Evolutionary conservation across 1,140 invertebrate species (phyloP).

Genomic region (Trichonephila clavipes): DNA sequence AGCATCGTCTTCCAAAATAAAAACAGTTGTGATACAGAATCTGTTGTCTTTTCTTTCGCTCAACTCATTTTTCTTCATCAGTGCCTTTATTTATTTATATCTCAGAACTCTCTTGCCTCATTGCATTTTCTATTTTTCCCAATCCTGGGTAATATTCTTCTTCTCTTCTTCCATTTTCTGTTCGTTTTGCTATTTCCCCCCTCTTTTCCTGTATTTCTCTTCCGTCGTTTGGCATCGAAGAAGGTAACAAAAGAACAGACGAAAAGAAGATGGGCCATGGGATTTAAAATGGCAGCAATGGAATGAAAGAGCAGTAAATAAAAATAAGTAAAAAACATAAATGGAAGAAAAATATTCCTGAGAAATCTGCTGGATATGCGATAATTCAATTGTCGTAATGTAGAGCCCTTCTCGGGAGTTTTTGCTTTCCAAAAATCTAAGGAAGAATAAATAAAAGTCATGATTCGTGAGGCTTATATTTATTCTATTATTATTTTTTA

Average conservation of each 20-base stretch:
- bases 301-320: conserved; percentile 35
- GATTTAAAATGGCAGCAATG: conserved; percentile 37
- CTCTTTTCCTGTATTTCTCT: background rate
- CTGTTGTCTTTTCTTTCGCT: background rate
- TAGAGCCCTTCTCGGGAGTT: conserved; percentile 28
- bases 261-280: conserved; percentile 15
- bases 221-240: conserved; percentile 39
- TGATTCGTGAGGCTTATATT: background rate
- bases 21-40: conserved; percentile 35
- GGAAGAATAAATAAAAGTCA: background rate
- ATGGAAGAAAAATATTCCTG: background rate
- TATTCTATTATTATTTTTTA: conserved; percentile 22
- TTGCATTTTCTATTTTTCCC: conserved; percentile 5
- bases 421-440: background rate
- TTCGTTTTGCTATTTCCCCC: background rate
- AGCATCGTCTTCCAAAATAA: background rate
- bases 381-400: conserved; percentile 57
- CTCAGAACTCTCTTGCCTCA: background rate
- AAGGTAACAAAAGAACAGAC: conserved; percentile 9
- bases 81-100: conserved; percentile 26
- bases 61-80: conserved; percentile 14
- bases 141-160: background rate
- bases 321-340: conserved; percentile 29
- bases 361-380: conserved; percentile 49
- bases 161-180: background rate